Evolutionary conservation across 2,113 vertebrate genomes (phyloP).

Genomic region (Emydocephalus ijimae): DNA sequence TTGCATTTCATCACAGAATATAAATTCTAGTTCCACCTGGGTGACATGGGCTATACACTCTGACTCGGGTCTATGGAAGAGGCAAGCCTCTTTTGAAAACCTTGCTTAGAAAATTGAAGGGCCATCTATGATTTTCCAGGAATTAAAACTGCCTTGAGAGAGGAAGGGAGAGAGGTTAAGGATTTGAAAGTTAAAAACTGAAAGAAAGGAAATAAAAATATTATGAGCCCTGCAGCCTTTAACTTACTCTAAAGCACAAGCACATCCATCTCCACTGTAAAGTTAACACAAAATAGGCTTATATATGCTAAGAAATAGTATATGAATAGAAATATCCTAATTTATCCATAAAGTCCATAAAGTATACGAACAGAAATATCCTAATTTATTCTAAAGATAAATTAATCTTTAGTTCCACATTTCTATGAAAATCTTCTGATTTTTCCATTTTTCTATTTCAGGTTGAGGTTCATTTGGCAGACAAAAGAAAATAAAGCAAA

Average conservation of each 20-base stretch:
- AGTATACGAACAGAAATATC: not conserved
- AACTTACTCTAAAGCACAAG: not conserved
- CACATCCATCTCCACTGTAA: not conserved
- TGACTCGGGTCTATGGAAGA: too few species aligned
- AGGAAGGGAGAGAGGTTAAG: not conserved
- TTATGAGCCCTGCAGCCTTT: not conserved
- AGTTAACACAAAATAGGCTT: not conserved
- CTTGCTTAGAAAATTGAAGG: too few species aligned
- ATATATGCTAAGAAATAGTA: not conserved
- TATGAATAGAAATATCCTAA: not conserved
- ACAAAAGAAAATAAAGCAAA: not conserved
- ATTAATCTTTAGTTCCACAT: not conserved
- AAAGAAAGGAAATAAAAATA: not conserved
- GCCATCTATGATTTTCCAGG: too few species aligned
- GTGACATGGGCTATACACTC: too few species aligned
- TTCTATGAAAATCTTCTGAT: not conserved
- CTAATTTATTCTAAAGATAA: not conserved
- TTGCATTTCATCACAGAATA: too few species aligned
- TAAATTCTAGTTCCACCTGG: too few species aligned
- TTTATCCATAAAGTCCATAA: not conserved
- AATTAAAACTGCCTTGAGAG: not conserved
- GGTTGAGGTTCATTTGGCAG: not conserved
- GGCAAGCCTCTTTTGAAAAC: too few species aligned
- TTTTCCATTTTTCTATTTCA: not conserved
- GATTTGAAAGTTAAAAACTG: not conserved